Base-by-base conservation (phyloP, 2,113 vertebrate species). In the Actinemys pallida region DNA sequence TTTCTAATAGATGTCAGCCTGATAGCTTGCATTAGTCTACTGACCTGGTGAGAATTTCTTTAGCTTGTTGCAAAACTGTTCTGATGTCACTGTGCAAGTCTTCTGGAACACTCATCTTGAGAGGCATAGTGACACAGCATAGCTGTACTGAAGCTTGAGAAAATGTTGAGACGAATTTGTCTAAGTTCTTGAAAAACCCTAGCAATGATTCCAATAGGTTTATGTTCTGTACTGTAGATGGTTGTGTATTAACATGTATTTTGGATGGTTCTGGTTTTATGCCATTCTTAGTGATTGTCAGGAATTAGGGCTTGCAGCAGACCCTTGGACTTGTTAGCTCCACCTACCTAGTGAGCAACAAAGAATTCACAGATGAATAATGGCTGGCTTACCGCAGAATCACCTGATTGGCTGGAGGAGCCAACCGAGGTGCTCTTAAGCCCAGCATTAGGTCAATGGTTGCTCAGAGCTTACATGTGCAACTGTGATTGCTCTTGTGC, bases 41-140 rank as follows among this genome's bases (percentile, higher is more conserved):
- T 47, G 25, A 27, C 6, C 45, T 27, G 10, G 24, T 39, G 11
- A 69, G 3, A 59, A 0, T 35, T 39, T 1, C 81, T 84, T 3
- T 6, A 22, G 6, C 5, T 0, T 25, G 8, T 27, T 52, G 42
- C 52, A 11, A 47, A 54, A 16, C 5, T 1, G 4, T 3, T 45
- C 0, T 35, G 20, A 12, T 62, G 19, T 78, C 2, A 27, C 9
- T 35, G 78, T 2, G 85, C 90, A 24, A 78, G 12, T 47, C 10
- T 47, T 27, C 39, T 75, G n/a, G 54, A 81, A 57, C 12, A 72
- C 13, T 6, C 42, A 8, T 85, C 9, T 79, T 82, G 54, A 65
- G 62, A 84, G 2, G 3, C n/a, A 39, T n/a, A 9, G 1, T 62
- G 45, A 87, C 84, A 24, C 1, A 89, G 5, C 3, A 53, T 57